Conservation (phyloP, 2,888 invertebrate species). For the Stomorhina lunata region DNA sequence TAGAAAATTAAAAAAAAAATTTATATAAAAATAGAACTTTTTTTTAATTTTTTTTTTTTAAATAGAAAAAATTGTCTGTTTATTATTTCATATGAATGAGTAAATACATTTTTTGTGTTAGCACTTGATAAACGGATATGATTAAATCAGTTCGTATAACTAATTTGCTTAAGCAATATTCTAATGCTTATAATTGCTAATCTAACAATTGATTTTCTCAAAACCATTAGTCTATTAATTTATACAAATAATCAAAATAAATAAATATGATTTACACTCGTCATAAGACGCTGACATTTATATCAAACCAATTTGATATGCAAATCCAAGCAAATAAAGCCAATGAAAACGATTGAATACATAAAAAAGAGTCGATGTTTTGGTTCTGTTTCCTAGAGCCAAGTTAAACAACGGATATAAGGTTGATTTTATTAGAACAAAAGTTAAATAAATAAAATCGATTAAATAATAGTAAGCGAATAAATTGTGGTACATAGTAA, state of each 20-base stretch:
- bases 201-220: conserved; percentile 23
- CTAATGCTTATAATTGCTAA: conserved; percentile 6
- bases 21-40: too few species aligned
- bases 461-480: conserved; percentile 23
- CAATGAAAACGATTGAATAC: conserved; percentile 2
- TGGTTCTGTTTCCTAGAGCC: conserved; percentile 8
- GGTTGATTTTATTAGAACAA: not conserved
- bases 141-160: conserved; percentile 11
- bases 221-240: conserved; percentile 34
- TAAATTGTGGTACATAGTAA: conserved; percentile 5
- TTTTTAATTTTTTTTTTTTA: too few species aligned
- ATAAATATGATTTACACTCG: conserved; percentile 48
- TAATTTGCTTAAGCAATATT: not conserved
- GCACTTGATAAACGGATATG: conserved; percentile 52
- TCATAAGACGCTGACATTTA: conserved; percentile 35
- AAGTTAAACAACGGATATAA: conserved; percentile 54
- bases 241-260: conserved; percentile 18
- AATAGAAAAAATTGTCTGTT: too few species aligned
- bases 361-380: conserved; percentile 12
- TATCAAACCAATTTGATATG: conserved; percentile 55
- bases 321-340: conserved; percentile 38
- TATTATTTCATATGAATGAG: not conserved
- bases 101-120: conserved; percentile 13
- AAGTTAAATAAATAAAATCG: conserved; percentile 9
- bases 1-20: too few species aligned